A percentile compares a stretch with the other conserved stretches of the same genome.
phyloP scores from a whole-genome alignment of 2,797 vertebrate genomes.

The Denticeps clupeoides region DNA sequence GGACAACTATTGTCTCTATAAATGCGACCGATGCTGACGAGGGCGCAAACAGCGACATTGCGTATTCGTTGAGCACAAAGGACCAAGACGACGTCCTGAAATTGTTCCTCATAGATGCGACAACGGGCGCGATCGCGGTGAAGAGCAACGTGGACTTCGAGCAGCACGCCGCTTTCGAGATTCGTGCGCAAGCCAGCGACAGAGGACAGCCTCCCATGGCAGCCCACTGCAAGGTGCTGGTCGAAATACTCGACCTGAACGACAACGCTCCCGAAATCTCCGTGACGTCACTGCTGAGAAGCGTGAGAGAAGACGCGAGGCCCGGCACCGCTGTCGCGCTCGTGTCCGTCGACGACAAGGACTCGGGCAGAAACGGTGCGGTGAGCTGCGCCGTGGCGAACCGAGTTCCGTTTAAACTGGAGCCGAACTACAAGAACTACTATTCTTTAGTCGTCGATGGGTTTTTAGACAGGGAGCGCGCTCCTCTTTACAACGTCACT shows the following conservation, averaged over 20 bases:
- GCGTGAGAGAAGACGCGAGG: conserved; percentile 47
- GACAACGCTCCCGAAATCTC: conserved; percentile 58
- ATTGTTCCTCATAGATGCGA: conserved; percentile 54
- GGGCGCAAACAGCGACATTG: conserved; percentile 55
- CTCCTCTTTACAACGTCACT: conserved; percentile 65
- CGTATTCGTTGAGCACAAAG: conserved; percentile 56
- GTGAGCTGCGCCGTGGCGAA: conserved; percentile 10
- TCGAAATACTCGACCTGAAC: conserved; percentile 60
- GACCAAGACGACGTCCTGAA: conserved; percentile 38
- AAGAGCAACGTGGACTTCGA: conserved; percentile 45
- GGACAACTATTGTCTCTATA: conserved; percentile 49
- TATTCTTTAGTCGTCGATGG: conserved; percentile 72
- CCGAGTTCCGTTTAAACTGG: conserved; percentile 20
- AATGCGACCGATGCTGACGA: conserved; percentile 59
- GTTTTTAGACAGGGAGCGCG: conserved; percentile 63
- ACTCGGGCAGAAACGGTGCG: conserved; percentile 19
- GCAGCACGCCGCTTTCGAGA: conserved; percentile 40
- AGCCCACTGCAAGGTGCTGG: conserved; percentile 53
- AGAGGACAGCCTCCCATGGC: conserved; percentile 48
- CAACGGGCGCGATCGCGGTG: conserved; percentile 56
- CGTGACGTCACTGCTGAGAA: conserved; percentile 44
- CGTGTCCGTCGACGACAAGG: conserved; percentile 16
- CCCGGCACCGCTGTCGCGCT: conserved; percentile 37
- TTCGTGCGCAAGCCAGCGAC: conserved; percentile 52
- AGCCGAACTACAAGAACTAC: conserved; percentile 72